Evolutionary conservation across 2,888 invertebrate genomes (phyloP), one percentile per base, ranked within the genome.

Genomic region (Spilosoma lubricipeda): DNA sequence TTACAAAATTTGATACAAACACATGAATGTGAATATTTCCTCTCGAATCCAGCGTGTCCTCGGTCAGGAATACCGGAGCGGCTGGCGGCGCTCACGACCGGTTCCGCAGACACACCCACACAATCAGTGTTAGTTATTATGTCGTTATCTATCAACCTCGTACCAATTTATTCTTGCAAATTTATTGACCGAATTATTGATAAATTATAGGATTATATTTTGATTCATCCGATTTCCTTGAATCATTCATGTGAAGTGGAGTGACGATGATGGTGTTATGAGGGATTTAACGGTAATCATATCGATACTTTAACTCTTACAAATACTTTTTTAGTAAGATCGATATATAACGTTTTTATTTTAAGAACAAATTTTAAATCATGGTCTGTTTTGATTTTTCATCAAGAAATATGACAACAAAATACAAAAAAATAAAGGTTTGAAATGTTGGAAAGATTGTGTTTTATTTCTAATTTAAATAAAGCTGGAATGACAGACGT

Each of bases 31-130:
- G 18, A 66, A 75, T 64, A 63, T 73, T 74, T 65, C 67, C 68
- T 70, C 70, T 72, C 67, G 69, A 73, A 77, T 71, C 70, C 52
- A 75, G 42, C 76, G 59, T 81, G 81, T 77, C 82, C 84, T 85
- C 84, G 82, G 72, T 67, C 77, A 77, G 80, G 76, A 79, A 80
- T 85, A 83, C 72, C 74, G 75, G 66, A 79, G 77, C 75, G 15
- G 3, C 66, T 67, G 67, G 64, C 52, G 69, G 63, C 64, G 36
- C 74, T 23, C 56, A 64, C 70, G 70, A 85, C 86, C 85, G 85
- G 85, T 85, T 85, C 67, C 67, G 68, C 65, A 70, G 76, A 81
- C 86, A 86, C 85, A 81, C 85, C 86, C 77, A 83, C 79, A 74
- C 77, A 74, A 71, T 56, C 33, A 56, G 36, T 23, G 33, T 48